Evolutionary conservation across 1,140 invertebrate species (phyloP), one percentile per base, ranked within the genome.

Genomic region (Tyrophagus putrescentiae): DNA sequence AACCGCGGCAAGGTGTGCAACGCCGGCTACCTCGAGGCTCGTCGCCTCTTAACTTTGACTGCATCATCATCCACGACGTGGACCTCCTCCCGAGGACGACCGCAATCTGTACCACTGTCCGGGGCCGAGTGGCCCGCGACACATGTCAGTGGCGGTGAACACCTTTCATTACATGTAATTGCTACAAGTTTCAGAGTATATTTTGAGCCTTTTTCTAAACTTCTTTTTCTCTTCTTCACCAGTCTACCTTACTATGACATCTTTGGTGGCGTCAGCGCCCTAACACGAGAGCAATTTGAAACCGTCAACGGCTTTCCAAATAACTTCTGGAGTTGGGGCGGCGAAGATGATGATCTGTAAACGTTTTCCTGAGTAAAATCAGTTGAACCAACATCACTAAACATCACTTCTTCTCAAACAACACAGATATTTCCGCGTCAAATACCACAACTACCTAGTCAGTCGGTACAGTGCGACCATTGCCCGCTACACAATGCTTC

Each of bases 1-100:
- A 96, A 96, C 72, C 78, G 90, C 57, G 93, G 87, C 1, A 84
- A 86, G 76, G 75, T 96, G 44, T 87, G 96, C 82, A 97, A 97
- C 73, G 82, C 94, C n/a, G 93, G 91, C 6, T 95, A 84, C 72
- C 77, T 80, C 36, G 90, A 95, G 73, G 84, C 87, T 1, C 71
- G 82, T 64, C 85, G 85, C 69, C 72, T 81, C 36, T 78, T 39
- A 75, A 80, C 39, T 65, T 63, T 65, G 60, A 66, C n/a, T 64
- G 63, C 33, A 54, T 63, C 27, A 61, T 61, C 56, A 72, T 83
- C 73, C 82, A 88, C 67, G 93, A 96, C 72, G 87, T 97, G 25
- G 91, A 96, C 73, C 77, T 95, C 50, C 72, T 96, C 67, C 90
- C 91, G 84, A 94, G 68, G 85, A 95, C 75, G 86, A 92, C 67